Conservation (phyloP, 1,140 invertebrate genomes). For the Elymnias hypermnestra region DNA sequence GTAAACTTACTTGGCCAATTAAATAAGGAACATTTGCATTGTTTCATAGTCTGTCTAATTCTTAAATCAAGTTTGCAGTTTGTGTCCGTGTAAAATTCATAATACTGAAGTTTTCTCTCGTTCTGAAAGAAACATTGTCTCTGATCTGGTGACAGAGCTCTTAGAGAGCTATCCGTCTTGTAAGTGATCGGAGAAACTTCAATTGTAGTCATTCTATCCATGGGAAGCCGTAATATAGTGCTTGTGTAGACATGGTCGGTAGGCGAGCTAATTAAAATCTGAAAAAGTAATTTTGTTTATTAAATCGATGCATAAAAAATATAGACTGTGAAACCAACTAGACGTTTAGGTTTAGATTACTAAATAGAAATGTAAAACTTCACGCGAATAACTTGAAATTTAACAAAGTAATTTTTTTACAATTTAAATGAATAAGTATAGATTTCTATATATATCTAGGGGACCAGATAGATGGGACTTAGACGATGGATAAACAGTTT, state of each 20-base stretch:
- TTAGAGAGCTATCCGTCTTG: slow-evolving; percentile 48
- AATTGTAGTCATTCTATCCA: slow-evolving; percentile 65
- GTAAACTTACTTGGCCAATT: slow-evolving; percentile 57
- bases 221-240: slow-evolving; percentile 55
- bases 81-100: slow-evolving; percentile 54
- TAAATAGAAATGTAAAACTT: too few relatives aligned
- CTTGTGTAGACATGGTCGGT: slow-evolving; percentile 56
- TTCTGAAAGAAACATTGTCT: slow-evolving; percentile 78
- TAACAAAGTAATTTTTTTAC: too few relatives aligned
- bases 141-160: slow-evolving; percentile 49
- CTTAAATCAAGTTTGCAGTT: slow-evolving; percentile 63
- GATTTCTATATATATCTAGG: not conserved
- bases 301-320: too few relatives aligned
- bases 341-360: too few relatives aligned
- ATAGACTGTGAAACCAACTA: too few relatives aligned
- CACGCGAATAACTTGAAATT: too few relatives aligned
- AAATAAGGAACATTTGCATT: slow-evolving; percentile 55
- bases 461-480: too few relatives aligned
- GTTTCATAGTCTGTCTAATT: slow-evolving; percentile 37
- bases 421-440: too few relatives aligned
- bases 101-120: slow-evolving; percentile 73
- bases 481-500: too few relatives aligned
- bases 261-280: slow-evolving; percentile 63
- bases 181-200: slow-evolving; percentile 58
- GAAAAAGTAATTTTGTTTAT: too few relatives aligned